Conservation (phyloP, 2,888 invertebrate species). For the Pristionchus entomophagus region DNA sequence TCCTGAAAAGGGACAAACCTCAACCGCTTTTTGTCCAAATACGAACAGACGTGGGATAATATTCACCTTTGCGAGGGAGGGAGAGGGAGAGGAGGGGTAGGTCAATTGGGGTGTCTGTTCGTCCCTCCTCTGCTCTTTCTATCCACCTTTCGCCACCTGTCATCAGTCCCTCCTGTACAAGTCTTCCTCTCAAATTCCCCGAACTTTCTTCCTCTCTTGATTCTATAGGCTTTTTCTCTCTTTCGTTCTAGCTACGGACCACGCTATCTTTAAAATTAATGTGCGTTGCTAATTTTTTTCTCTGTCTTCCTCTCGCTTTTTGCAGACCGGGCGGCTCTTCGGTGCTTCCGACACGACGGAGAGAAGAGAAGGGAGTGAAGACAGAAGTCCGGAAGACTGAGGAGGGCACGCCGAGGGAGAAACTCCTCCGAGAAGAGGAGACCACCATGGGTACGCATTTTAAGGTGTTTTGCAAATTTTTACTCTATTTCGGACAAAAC, state of each 20-base stretch:
- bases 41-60: slow-evolving; percentile 42
- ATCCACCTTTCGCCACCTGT: slow-evolving; percentile 24
- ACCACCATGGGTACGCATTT: slow-evolving; percentile 33
- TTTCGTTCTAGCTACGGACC: not conserved
- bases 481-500: no score
- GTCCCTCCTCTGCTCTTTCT: not conserved
- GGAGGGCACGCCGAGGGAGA: slow-evolving; percentile 26
- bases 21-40: slow-evolving; percentile 28
- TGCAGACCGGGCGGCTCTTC: not conserved
- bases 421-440: slow-evolving; percentile 41
- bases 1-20: slow-evolving; percentile 23
- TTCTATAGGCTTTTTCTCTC: no score
- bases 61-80: not conserved
- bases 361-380: not conserved
- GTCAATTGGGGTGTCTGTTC: slow-evolving; percentile 40
- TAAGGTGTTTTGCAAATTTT: no score
- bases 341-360: not conserved
- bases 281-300: no score
- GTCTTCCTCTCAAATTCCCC: slow-evolving; percentile 18
- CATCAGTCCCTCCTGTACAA: slow-evolving; percentile 36
- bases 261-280: no score
- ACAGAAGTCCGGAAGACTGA: not conserved
- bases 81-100: not conserved
- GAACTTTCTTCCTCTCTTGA: slow-evolving; percentile 10
- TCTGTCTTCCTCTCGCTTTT: not conserved